These are phyloP conservation scores for Rotaria macrura DNA, from an alignment of 2,888 invertebrate species.

Conservation along the genomic window DNA sequence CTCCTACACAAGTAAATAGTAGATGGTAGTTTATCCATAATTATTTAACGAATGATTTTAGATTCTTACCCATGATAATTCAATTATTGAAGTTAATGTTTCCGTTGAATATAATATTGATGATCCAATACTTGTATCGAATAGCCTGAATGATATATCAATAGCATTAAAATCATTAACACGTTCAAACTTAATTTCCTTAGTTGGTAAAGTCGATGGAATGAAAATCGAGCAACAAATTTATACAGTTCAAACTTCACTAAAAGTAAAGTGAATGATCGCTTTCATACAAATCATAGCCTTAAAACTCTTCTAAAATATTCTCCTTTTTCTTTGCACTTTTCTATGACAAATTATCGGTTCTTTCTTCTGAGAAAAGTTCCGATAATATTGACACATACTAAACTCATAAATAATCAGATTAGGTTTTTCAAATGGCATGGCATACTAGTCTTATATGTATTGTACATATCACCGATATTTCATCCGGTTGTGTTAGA, in stretches of 20 bases:
- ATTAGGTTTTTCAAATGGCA: too few relatives aligned
- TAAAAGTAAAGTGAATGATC: not conserved
- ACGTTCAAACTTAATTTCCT: not conserved
- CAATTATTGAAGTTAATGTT: not conserved
- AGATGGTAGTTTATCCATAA: not conserved
- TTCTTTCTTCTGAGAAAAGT: too few relatives aligned
- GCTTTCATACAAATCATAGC: too few relatives aligned
- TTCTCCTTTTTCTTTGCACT: too few relatives aligned
- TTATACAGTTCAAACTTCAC: not conserved
- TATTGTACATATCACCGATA: too few relatives aligned
- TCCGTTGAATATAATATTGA: conserved; percentile 4
- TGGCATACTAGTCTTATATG: too few relatives aligned
- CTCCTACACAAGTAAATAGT: not conserved
- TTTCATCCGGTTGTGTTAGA: too few relatives aligned
- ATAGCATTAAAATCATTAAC: not conserved
- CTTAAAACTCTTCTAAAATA: too few relatives aligned
- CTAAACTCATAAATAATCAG: too few relatives aligned
- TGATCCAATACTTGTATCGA: conserved; percentile 3
- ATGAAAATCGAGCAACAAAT: conserved; percentile 20
- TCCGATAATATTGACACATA: too few relatives aligned
- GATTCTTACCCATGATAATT: not conserved
- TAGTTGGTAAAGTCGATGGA: not conserved
- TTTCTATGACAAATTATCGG: too few relatives aligned
- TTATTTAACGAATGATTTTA: not conserved
- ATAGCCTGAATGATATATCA: not conserved